Conservation (phyloP, 2,113 vertebrate species). For the Tachysurus vachellii region DNA sequence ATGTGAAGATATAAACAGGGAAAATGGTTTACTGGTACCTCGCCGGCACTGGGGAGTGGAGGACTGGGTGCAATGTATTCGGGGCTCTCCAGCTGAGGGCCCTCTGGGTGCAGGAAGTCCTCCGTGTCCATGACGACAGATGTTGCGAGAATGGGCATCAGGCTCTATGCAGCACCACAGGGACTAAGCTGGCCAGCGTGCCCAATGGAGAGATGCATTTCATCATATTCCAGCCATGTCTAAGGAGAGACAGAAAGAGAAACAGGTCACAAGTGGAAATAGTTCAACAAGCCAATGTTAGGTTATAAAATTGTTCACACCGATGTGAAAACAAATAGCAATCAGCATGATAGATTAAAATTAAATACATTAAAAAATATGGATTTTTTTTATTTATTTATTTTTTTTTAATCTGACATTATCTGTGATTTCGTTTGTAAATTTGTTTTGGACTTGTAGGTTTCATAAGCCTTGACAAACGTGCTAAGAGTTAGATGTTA, state of each 20-base stretch:
- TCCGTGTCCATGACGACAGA: constrained; percentile 59
- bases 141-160: constrained; percentile 55
- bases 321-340: not conserved
- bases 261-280: not conserved
- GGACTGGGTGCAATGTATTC: constrained; percentile 49
- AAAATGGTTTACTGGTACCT: constrained; percentile 42
- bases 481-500: not conserved
- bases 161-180: constrained; percentile 43
- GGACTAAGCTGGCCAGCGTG: constrained; percentile 24
- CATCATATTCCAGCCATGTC: constrained; percentile 49
- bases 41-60: constrained; percentile 44
- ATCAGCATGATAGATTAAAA: not conserved
- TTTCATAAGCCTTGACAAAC: not conserved
- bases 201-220: constrained; percentile 10
- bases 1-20: not conserved
- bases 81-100: constrained; percentile 51
- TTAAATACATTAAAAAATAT: not conserved
- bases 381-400: not conserved
- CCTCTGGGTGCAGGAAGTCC: constrained; percentile 59
- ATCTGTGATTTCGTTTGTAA: not conserved
- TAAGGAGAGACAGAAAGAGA: not conserved
- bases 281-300: not conserved
- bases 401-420: not conserved
- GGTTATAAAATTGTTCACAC: not conserved
- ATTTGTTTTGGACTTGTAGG: not conserved